phyloP scores from a whole-genome alignment of 2,113 vertebrate species.

The Phaetusa simplex region DNA sequence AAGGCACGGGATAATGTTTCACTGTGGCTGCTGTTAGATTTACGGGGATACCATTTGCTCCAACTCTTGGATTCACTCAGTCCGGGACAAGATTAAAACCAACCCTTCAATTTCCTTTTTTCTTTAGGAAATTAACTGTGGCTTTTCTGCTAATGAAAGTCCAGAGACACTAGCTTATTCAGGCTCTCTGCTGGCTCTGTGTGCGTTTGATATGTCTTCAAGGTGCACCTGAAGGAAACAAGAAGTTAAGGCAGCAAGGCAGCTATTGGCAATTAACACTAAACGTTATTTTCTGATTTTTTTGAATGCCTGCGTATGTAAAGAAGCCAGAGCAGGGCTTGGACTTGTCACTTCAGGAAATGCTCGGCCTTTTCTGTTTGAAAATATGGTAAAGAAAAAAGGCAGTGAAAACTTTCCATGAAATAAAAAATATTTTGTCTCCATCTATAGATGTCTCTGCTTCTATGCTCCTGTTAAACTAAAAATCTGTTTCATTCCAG shows the following conservation, averaged over 20 bases:
- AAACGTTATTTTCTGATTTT: not conserved
- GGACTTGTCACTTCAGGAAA: not conserved
- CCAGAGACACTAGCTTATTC: conserved; percentile 18
- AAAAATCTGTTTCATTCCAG: not conserved
- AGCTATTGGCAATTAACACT: not conserved
- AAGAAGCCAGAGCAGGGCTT: not conserved
- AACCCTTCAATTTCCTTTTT: conserved; percentile 61
- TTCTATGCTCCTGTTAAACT: not conserved
- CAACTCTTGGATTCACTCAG: conserved; percentile 54
- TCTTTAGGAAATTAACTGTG: conserved; percentile 64
- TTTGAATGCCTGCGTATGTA: not conserved
- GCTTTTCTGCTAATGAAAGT: conserved; percentile 60
- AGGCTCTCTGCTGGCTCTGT: conserved; percentile 1
- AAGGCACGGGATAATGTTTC: conserved; percentile 48
- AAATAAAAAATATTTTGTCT: not conserved
- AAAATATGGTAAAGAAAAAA: not conserved
- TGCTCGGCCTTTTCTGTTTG: not conserved
- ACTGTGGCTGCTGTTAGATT: conserved; percentile 62
- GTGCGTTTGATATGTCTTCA: conserved; percentile 16
- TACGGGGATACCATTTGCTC: conserved; percentile 61
- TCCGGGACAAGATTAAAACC: conserved; percentile 66
- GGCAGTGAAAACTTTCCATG: not conserved
- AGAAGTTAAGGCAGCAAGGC: not conserved
- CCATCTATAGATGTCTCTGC: not conserved
- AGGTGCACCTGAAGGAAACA: conserved; percentile 50